A percentile compares a stretch with the other conserved stretches of the same genome.
Evolutionary conservation across 1,140 invertebrate genomes (phyloP).

Genomic region (Drosophila subpulchrella): DNA sequence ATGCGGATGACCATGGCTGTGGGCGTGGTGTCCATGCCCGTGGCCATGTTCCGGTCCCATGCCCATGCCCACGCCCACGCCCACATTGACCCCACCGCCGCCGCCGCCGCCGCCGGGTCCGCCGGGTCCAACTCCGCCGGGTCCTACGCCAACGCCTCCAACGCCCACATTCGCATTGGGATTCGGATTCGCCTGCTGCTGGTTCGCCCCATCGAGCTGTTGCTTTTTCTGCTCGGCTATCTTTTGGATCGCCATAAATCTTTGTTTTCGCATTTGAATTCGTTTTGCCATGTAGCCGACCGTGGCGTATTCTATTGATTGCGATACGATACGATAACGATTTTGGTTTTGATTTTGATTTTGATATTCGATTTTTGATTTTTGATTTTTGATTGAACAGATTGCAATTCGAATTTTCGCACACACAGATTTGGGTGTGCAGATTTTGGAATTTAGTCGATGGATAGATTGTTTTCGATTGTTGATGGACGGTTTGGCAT

Average conservation of each 20-base stretch:
- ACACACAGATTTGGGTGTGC: not conserved
- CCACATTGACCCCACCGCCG: constrained; percentile 22
- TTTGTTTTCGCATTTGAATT: constrained; percentile 97
- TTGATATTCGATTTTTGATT: constrained; percentile 56
- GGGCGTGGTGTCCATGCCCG: constrained; percentile 84
- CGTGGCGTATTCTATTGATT: constrained; percentile 93
- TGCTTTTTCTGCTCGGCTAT: constrained; percentile 95
- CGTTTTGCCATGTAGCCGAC: constrained; percentile 98
- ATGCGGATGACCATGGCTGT: constrained; percentile 85
- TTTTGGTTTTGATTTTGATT: constrained; percentile 30
- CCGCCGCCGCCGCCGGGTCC: constrained; percentile 53
- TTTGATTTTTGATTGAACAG: constrained; percentile 35
- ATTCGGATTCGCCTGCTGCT: constrained; percentile 86
- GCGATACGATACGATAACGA: constrained; percentile 71
- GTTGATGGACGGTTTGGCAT: constrained; percentile 50
- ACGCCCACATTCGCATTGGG: constrained; percentile 78
- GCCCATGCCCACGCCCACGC: constrained; percentile 52
- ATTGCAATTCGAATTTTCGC: constrained; percentile 38
- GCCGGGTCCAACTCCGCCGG: constrained; percentile 60
- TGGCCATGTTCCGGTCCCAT: constrained; percentile 84
- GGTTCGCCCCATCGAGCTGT: constrained; percentile 88
- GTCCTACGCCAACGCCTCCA: constrained; percentile 62
- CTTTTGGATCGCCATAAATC: constrained; percentile 94
- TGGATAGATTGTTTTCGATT: constrained; percentile 22
- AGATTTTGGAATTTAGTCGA: constrained; percentile 21